Conservation (phyloP, 2,888 invertebrate species). For the Heliconius ethilla region DNA sequence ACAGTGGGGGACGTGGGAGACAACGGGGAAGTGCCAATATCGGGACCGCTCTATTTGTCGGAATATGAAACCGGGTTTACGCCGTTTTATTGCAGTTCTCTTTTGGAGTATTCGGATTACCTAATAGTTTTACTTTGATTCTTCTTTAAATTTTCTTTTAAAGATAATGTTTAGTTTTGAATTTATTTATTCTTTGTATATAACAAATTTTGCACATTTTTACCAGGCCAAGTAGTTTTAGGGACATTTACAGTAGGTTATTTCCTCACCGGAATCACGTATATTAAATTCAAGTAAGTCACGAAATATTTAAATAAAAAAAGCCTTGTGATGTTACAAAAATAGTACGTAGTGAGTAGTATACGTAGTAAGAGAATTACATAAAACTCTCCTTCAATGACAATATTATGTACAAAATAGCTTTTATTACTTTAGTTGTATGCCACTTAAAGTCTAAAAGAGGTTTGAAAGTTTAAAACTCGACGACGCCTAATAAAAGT, state of each 20-base stretch:
- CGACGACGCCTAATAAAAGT: background rate
- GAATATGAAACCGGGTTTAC: conserved; percentile 43
- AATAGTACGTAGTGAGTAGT: no score
- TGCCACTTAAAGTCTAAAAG: no score
- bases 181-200: background rate
- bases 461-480: background rate
- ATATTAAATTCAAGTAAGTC: background rate
- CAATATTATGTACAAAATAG: background rate
- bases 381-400: background rate
- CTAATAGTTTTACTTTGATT: background rate
- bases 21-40: conserved; percentile 29
- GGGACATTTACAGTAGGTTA: no score
- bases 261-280: no score
- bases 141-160: background rate
- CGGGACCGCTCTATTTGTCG: conserved; percentile 44
- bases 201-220: background rate
- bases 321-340: background rate
- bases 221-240: background rate
- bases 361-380: background rate
- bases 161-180: background rate
- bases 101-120: background rate
- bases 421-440: no score
- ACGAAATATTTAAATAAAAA: background rate
- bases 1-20: background rate
- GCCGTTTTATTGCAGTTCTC: conserved; percentile 41